Evolutionary conservation across 1,140 invertebrate genomes (phyloP).

Genomic region (Zaprionus tsacasi): DNA sequence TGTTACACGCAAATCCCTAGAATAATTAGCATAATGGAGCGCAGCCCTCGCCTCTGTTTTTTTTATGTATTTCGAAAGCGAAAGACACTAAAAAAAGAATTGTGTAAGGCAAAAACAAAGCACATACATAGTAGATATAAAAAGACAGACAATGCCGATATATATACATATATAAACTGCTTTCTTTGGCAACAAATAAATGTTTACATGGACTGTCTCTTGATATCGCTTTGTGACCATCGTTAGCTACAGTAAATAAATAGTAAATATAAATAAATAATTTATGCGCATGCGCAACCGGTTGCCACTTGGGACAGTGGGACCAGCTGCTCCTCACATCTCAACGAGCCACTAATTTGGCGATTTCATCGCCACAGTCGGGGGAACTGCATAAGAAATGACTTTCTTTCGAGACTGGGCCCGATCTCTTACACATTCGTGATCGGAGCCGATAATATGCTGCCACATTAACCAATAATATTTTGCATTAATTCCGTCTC

Average conservation of each 20-base stretch:
- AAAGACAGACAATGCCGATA: not conserved
- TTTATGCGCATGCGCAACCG: slow-evolving; percentile 53
- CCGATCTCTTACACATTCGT: slow-evolving; percentile 32
- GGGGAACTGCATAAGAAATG: slow-evolving; percentile 54
- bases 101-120: slow-evolving; percentile 36
- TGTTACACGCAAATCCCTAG: slow-evolving; percentile 3
- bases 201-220: slow-evolving; percentile 39
- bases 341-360: slow-evolving; percentile 61
- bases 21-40: slow-evolving; percentile 40
- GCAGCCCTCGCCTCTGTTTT: not conserved
- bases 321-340: slow-evolving; percentile 28
- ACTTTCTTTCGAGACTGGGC: slow-evolving; percentile 66
- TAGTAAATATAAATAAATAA: slow-evolving; percentile 39
- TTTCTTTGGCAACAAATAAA: slow-evolving; percentile 62
- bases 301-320: slow-evolving; percentile 10
- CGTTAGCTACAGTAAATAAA: slow-evolving; percentile 44
- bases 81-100: slow-evolving; percentile 31
- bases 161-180: slow-evolving; percentile 27
- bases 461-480: slow-evolving; percentile 61
- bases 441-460: slow-evolving; percentile 32
- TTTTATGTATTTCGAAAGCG: slow-evolving; percentile 42
- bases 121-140: not conserved
- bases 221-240: slow-evolving; percentile 27
- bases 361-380: slow-evolving; percentile 25
- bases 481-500: slow-evolving; percentile 66